These are phyloP conservation scores for Numenius arquata DNA, from an alignment of 2,113 vertebrate species.

Conservation along the genomic window DNA sequence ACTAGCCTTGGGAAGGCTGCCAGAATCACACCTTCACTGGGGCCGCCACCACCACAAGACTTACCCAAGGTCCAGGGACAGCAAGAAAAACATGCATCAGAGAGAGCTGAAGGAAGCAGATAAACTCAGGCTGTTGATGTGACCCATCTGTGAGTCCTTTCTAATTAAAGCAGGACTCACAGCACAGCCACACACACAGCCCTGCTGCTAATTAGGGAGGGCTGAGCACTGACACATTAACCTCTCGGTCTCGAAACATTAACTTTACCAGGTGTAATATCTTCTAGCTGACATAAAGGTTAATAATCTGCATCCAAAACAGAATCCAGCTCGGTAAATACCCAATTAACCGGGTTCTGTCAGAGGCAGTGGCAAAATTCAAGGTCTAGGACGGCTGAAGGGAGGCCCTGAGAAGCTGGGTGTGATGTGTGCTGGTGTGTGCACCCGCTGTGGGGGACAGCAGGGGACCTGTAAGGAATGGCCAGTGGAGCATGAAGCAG, in stretches of 20 bases:
- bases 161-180: neutral
- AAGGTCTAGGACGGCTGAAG: neutral
- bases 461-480: neutral
- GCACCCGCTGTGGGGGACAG: neutral
- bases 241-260: constrained; percentile 35
- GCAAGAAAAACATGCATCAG: neutral
- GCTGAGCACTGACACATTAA: constrained; percentile 33
- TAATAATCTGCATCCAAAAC: constrained; percentile 58
- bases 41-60: rapidly evolving
- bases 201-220: constrained; percentile 10
- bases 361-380: neutral
- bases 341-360: neutral
- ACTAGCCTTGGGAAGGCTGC: neutral
- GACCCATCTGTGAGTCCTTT: neutral
- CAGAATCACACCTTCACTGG: neutral
- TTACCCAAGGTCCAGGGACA: neutral
- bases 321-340: constrained; percentile 25
- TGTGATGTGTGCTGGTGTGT: neutral
- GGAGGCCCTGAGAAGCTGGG: neutral
- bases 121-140: neutral
- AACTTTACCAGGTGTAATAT: constrained; percentile 51
- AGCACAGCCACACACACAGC: neutral
- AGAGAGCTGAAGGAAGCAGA: neutral
- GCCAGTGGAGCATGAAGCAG: neutral
- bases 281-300: constrained; percentile 53